A percentile compares a stretch with the other conserved stretches of the same genome.
Conservation (phyloP, 2,888 invertebrate species). For the Zygogramma bicolorata region DNA sequence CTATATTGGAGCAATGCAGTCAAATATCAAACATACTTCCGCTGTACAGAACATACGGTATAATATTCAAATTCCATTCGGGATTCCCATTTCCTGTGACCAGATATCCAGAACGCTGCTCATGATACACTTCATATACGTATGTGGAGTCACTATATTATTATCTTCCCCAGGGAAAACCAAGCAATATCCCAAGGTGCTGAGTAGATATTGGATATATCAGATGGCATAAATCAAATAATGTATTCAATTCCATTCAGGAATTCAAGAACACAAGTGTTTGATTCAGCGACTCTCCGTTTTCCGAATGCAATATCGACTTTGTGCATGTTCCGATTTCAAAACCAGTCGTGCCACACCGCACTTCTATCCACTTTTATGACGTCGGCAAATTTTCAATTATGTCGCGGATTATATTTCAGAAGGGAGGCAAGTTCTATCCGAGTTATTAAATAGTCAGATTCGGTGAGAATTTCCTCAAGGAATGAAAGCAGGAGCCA, state of each 20-base stretch:
- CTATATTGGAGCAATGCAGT: no score
- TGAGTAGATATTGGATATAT: constrained; percentile 40
- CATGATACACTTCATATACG: not conserved
- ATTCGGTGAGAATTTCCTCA: not conserved
- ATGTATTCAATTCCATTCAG: constrained; percentile 41
- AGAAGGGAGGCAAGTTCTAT: not conserved
- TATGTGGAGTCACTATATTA: not conserved
- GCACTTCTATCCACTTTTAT: constrained; percentile 23
- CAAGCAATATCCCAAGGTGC: constrained; percentile 30
- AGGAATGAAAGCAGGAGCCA: not conserved
- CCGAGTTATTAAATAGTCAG: constrained; percentile 6
- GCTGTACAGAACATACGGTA: not conserved
- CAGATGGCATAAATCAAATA: constrained; percentile 39
- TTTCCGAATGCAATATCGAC: constrained; percentile 31
- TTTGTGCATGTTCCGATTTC: constrained; percentile 28
- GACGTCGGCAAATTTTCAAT: constrained; percentile 7
- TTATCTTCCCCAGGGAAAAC: constrained; percentile 15
- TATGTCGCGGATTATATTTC: not conserved
- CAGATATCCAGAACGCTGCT: not conserved
- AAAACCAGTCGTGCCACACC: constrained; percentile 17
- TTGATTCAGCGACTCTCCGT: constrained; percentile 22
- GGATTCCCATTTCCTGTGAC: not conserved
- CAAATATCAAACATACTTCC: no score
- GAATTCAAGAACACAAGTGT: constrained; percentile 40
- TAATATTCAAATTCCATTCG: not conserved